Evolutionary conservation across 2,113 vertebrate species (phyloP), one percentile per base, ranked within the genome.

Genomic region (Pelobates fuscus): DNA sequence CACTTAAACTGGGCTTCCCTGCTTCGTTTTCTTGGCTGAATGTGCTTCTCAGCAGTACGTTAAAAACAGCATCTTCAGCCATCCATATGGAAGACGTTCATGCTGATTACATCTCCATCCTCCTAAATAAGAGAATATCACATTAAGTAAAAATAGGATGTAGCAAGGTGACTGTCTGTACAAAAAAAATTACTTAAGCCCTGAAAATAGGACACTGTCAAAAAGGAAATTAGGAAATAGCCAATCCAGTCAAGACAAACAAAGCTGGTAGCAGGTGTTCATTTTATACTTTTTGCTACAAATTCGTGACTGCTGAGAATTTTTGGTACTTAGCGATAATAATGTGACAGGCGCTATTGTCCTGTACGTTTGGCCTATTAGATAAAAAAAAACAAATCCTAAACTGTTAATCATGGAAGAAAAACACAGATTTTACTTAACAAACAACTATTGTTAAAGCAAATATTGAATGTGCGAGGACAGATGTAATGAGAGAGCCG

Each of bases 81-180:
- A 23, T 21, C 67, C 67, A 70, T 59, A 70, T 70, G 67, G 54
- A 43, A 58, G 54, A 11, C 12, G 20, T 58, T 68, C 26, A 14
- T 15, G n/a, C 67, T 37, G 67, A 57, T 69, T 69, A 41, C 32
- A 43, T 10, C 25, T 69, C 27, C 15, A 15, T 32, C 55, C 27
- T 37, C 30, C 66, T 30, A 55, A 68, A 30, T 32, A 55, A 30
- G 17, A 15, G 5, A 30, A 68, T 11, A 20, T 27, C 18, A 37
- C 18, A 32, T 62, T 32, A 15, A 62, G 60, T 62, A 32, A 23
- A 65, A 65, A 43, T 30, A n/a, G 32, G 20, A 12, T 15, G 32
- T 8, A 43, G 12, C 10, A 65, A 44, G 32, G 6, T 15, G 20
- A 37, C 7, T 10, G 25, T 12, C 7, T 32, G 20, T 12, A 55